A percentile compares a stretch with the other conserved stretches of the same genome.
Conservation (phyloP, 2,113 vertebrate genomes). For the Tragelaphus scriptus region DNA sequence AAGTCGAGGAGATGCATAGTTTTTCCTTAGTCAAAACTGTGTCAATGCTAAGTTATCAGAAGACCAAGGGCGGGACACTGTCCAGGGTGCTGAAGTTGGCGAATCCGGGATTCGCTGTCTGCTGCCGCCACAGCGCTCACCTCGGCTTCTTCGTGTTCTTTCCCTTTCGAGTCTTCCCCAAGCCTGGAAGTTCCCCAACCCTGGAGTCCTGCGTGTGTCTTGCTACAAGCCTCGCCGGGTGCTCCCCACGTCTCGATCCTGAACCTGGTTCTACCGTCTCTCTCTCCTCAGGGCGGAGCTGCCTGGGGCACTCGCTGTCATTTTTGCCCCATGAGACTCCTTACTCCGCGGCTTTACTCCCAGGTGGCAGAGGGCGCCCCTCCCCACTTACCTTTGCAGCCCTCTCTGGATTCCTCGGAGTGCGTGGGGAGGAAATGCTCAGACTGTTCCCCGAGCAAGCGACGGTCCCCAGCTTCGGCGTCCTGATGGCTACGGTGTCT, state of each 20-base stretch:
- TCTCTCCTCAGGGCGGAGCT: neutral
- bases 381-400: neutral
- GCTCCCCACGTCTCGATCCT: neutral
- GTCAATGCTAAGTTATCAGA: neutral
- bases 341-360: neutral
- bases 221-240: neutral
- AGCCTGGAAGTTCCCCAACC: neutral
- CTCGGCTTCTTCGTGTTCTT: neutral
- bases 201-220: neutral
- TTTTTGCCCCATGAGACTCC: neutral
- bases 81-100: slow-evolving; percentile 26
- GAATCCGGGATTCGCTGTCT: accelerated
- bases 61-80: neutral
- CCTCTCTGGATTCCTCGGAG: neutral
- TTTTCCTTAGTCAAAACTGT: neutral
- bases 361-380: neutral
- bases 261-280: neutral
- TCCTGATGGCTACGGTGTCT: neutral
- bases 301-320: neutral
- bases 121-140: accelerated
- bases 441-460: neutral
- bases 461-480: slow-evolving; percentile 1
- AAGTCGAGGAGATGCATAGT: neutral
- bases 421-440: neutral
- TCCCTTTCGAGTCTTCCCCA: neutral